Percentiles rank a stretch among this genome's conserved stretches.
Conservation (phyloP, 64 coral and sea anemone genomes). For the Astreopora myriophthalma region DNA sequence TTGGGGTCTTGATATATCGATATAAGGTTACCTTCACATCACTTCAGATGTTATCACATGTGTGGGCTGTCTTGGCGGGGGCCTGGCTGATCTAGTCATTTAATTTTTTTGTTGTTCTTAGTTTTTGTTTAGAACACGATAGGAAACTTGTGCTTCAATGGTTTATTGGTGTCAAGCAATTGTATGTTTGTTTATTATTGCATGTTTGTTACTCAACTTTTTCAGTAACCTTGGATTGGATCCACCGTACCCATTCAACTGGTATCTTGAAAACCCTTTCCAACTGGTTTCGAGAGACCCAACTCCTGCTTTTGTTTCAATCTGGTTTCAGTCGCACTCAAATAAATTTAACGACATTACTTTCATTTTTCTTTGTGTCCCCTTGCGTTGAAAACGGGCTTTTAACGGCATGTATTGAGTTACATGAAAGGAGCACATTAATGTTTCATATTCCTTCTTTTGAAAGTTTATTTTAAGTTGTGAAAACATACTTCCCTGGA, state of each 20-base stretch:
- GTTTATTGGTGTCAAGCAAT: not conserved
- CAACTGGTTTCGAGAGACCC: not conserved
- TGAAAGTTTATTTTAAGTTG: slow-evolving; percentile 14
- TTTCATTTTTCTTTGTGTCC: slow-evolving; percentile 46
- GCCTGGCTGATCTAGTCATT: not conserved
- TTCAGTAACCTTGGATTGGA: not conserved
- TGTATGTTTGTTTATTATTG: not conserved
- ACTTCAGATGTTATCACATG: slow-evolving; percentile 37
- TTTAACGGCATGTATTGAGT: slow-evolving; percentile 43
- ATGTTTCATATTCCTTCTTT: slow-evolving; percentile 1
- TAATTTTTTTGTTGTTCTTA: no score
- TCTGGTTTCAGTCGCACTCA: slow-evolving; percentile 14
- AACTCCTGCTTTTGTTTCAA: slow-evolving; percentile 2
- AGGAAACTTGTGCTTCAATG: slow-evolving; percentile 6
- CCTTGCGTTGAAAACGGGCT: slow-evolving; percentile 40
- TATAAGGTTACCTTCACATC: slow-evolving; percentile 43
- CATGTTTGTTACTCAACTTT: not conserved
- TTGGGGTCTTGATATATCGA: slow-evolving; percentile 34
- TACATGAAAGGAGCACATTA: slow-evolving; percentile 24
- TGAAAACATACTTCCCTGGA: slow-evolving; percentile 34
- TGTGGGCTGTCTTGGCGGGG: slow-evolving; percentile 12
- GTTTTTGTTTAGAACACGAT: not conserved
- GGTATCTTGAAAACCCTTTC: not conserved
- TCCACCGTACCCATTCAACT: not conserved
- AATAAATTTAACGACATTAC: slow-evolving; percentile 2